Conservation (phyloP, 2,113 vertebrate genomes). For the Orientallactaga bullata region DNA sequence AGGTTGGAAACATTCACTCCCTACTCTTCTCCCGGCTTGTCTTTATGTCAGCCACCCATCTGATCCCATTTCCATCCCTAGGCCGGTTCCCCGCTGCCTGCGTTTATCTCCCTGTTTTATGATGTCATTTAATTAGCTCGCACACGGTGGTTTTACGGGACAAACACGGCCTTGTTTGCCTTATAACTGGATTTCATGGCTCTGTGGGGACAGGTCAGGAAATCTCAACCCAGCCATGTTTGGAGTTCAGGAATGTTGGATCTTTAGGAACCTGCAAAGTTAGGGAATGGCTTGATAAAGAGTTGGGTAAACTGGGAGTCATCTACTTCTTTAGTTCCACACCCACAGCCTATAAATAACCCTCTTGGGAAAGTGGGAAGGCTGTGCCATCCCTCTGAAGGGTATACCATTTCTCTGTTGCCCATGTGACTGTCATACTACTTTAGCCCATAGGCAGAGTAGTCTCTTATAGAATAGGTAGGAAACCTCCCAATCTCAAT, state of each 20-base stretch:
- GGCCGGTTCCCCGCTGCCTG: conserved; percentile 79
- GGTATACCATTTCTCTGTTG: neutral
- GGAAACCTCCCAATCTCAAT: neutral
- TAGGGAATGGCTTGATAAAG: neutral
- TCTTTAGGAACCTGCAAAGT: conserved; percentile 70
- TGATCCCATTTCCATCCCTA: conserved; percentile 59
- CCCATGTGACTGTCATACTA: neutral
- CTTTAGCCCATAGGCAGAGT: neutral
- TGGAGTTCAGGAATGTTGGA: conserved; percentile 73
- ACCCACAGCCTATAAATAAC: neutral
- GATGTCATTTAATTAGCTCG: conserved; percentile 89
- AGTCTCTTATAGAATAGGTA: neutral
- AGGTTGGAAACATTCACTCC: conserved; percentile 17
- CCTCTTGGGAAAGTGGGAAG: neutral
- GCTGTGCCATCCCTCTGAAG: neutral
- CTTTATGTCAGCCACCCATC: conserved; percentile 72
- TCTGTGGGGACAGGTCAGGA: conserved; percentile 84
- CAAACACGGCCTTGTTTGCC: conserved; percentile 89
- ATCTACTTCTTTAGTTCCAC: neutral
- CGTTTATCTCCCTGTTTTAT: conserved; percentile 89
- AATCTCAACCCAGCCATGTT: conserved; percentile 77
- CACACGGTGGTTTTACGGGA: conserved; percentile 88
- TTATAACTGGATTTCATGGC: conserved; percentile 88
- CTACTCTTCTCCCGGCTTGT: neutral
- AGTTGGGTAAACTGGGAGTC: neutral